Percentiles rank a stretch among this genome's conserved stretches.
phyloP scores from a whole-genome alignment of 2,113 vertebrate genomes.

The Psittacula cyanocephala region DNA sequence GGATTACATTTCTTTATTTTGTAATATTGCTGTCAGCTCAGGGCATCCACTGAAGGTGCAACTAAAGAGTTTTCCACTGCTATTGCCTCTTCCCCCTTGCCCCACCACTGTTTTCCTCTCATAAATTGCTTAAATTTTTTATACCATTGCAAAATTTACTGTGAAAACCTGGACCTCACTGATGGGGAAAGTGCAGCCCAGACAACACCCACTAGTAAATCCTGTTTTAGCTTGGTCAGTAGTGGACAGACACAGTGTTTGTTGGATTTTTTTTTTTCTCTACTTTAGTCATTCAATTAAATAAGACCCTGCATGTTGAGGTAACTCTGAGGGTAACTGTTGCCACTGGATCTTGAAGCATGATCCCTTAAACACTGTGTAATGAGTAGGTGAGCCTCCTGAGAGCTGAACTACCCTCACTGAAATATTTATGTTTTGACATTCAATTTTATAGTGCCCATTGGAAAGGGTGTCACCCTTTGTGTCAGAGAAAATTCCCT shows the following conservation, averaged over 20 bases:
- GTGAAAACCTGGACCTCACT: not conserved
- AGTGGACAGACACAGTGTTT: not conserved
- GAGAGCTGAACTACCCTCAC: not conserved
- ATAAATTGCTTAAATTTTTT: not conserved
- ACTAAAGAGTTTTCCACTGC: not conserved
- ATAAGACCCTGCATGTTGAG: not conserved
- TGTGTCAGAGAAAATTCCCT: not conserved
- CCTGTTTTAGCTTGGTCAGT: not conserved
- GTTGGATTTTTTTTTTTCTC: not conserved
- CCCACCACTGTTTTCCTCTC: not conserved
- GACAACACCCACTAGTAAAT: not conserved
- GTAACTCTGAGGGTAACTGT: not conserved
- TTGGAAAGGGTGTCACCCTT: not conserved
- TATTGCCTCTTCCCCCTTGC: rapidly evolving
- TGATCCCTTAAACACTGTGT: not conserved
- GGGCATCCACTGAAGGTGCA: not conserved
- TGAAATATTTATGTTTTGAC: conserved; percentile 18
- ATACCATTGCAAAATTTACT: not conserved
- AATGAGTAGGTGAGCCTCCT: not conserved
- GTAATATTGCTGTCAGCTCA: not conserved
- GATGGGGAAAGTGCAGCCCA: not conserved
- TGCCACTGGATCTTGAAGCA: not conserved
- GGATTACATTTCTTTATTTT: not conserved
- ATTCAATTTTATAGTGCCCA: conserved; percentile 6
- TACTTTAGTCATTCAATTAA: not conserved